phyloP scores from a whole-genome alignment of 2,888 invertebrate species.

The Amphipyra berbera region DNA sequence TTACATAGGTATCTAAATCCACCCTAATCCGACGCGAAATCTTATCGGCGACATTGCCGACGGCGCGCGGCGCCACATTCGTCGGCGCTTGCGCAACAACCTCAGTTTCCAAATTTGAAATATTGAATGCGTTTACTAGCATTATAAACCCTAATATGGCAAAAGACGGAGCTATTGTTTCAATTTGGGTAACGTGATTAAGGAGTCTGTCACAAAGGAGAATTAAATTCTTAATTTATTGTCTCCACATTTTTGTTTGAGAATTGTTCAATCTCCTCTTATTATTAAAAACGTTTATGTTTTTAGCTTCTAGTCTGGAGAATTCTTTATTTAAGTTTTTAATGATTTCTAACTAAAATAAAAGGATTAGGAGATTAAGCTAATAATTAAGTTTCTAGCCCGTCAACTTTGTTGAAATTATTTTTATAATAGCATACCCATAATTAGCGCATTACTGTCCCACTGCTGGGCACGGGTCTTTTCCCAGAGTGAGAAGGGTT shows the following conservation, averaged over 20 bases:
- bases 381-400: no score
- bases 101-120: slow-evolving; percentile 81
- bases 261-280: no score
- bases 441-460: no score
- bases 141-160: slow-evolving; percentile 75
- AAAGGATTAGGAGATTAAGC: no score
- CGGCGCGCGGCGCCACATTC: slow-evolving; percentile 75
- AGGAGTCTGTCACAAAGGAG: slow-evolving; percentile 25
- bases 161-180: slow-evolving; percentile 60
- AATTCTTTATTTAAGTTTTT: no score
- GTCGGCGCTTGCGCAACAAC: slow-evolving; percentile 75
- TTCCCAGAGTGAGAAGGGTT: no score
- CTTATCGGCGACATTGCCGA: slow-evolving; percentile 67
- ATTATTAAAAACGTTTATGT: neutral
- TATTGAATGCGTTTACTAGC: slow-evolving; percentile 76
- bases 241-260: neutral
- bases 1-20: slow-evolving; percentile 53
- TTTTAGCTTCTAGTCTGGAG: neutral
- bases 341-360: no score
- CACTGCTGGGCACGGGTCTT: no score
- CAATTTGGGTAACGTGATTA: slow-evolving; percentile 28
- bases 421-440: no score
- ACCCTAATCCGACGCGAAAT: slow-evolving; percentile 47
- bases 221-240: slow-evolving; percentile 9
- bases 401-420: no score